These are phyloP conservation scores for Hypomesus transpacificus DNA, from an alignment of 2,113 vertebrate genomes.

Conservation along the genomic window DNA sequence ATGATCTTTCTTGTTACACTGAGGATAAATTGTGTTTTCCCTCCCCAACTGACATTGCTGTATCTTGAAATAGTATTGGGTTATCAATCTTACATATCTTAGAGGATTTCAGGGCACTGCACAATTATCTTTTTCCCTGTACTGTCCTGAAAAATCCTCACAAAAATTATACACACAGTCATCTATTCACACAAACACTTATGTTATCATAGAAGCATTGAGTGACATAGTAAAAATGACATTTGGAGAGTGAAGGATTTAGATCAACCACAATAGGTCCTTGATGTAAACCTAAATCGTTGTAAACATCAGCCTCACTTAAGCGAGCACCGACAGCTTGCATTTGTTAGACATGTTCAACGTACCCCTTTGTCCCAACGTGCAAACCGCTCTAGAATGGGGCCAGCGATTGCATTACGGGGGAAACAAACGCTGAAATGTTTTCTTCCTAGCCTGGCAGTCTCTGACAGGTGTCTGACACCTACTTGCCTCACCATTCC, in stretches of 20 bases:
- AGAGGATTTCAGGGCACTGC: constrained; percentile 29
- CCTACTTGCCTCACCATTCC: constrained; percentile 44
- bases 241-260: constrained; percentile 20
- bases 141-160: too few relatives aligned
- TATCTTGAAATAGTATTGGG: constrained; percentile 32
- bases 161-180: not conserved
- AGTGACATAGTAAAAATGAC: constrained; percentile 20
- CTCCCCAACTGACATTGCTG: constrained; percentile 61
- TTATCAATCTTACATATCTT: constrained; percentile 51
- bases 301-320: constrained; percentile 30
- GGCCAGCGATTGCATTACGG: constrained; percentile 49
- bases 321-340: constrained; percentile 51
- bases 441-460: constrained; percentile 61
- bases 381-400: constrained; percentile 36
- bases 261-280: constrained; percentile 16
- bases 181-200: not conserved
- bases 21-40: constrained; percentile 69
- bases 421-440: constrained; percentile 59
- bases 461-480: constrained; percentile 68
- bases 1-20: constrained; percentile 67
- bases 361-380: constrained; percentile 43
- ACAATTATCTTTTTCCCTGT: too few relatives aligned
- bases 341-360: constrained; percentile 60
- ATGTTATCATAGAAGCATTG: not conserved
- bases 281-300: constrained; percentile 1